phyloP scores from a whole-genome alignment of 2,797 vertebrate species.

The Parauchenoglanis ngamensis region DNA sequence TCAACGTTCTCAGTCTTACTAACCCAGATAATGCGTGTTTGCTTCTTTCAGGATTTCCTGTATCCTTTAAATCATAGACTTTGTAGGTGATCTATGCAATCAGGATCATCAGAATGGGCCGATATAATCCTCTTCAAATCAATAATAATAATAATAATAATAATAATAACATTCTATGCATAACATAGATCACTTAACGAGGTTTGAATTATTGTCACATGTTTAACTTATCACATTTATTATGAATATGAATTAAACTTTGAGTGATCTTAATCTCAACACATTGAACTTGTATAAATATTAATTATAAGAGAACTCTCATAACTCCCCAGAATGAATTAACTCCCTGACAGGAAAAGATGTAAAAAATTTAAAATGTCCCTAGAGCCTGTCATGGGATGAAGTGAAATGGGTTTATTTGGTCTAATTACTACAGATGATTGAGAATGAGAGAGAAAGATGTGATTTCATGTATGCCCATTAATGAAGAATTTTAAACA shows the following conservation, averaged over 20 bases:
- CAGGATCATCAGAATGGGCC: not conserved
- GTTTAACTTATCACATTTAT: conserved; percentile 29
- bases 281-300: not conserved
- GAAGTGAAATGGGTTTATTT: conserved; percentile 38
- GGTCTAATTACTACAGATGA: conserved; percentile 47
- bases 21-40: not conserved
- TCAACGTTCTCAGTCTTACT: not conserved
- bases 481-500: not conserved
- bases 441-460: conserved; percentile 17
- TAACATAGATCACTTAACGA: not conserved
- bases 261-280: not conserved
- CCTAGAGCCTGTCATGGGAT: conserved; percentile 21
- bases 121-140: not conserved
- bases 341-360: not conserved
- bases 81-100: conserved; percentile 28
- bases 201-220: conserved; percentile 5
- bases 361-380: not conserved
- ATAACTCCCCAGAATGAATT: not conserved
- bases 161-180: not conserved
- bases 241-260: conserved; percentile 29
- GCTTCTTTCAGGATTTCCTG: not conserved
- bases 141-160: not conserved
- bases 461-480: not conserved
- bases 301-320: conserved; percentile 13
- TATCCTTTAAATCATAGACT: not conserved